These are phyloP conservation scores for Trachelus iudaicus DNA, from an alignment of 2,888 invertebrate species.

Conservation along the genomic window DNA sequence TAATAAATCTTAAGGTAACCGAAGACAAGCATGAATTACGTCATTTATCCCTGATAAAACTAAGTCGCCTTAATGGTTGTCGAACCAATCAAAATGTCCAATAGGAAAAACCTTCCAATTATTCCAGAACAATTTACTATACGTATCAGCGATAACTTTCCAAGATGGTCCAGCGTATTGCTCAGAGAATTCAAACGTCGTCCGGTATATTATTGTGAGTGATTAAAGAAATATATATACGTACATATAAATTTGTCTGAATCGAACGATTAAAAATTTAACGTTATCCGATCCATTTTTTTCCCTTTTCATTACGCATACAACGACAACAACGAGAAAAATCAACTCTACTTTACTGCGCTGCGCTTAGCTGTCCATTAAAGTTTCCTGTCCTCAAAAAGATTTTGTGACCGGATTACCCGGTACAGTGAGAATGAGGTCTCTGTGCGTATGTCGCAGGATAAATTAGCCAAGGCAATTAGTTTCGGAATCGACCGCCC, in stretches of 20 bases:
- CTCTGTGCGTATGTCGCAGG: slow-evolving; percentile 51
- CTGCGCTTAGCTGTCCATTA: slow-evolving; percentile 15
- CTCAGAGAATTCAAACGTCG: not conserved
- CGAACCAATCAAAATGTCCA: not conserved
- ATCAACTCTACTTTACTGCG: not conserved
- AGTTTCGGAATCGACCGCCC: slow-evolving; percentile 64
- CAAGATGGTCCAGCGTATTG: not conserved
- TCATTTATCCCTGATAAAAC: slow-evolving; percentile 7
- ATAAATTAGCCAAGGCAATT: slow-evolving; percentile 66
- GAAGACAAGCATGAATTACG: slow-evolving; percentile 3
- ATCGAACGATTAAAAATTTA: not conserved
- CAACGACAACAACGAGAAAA: not conserved
- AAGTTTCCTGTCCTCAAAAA: slow-evolving; percentile 22
- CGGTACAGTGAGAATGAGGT: slow-evolving; percentile 47
- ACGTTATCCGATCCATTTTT: not conserved
- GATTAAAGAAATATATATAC: not conserved
- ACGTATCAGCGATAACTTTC: not conserved
- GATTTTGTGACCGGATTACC: slow-evolving; percentile 41
- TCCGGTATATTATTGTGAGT: not conserved
- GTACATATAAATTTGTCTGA: not conserved
- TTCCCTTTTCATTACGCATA: not conserved
- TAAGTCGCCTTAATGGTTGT: slow-evolving; percentile 47
- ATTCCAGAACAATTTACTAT: not conserved
- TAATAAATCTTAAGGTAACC: slow-evolving; percentile 44
- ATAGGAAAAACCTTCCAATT: not conserved